Conservation (phyloP, 2,113 vertebrate species). For the Melanotaenia duboulayi region DNA sequence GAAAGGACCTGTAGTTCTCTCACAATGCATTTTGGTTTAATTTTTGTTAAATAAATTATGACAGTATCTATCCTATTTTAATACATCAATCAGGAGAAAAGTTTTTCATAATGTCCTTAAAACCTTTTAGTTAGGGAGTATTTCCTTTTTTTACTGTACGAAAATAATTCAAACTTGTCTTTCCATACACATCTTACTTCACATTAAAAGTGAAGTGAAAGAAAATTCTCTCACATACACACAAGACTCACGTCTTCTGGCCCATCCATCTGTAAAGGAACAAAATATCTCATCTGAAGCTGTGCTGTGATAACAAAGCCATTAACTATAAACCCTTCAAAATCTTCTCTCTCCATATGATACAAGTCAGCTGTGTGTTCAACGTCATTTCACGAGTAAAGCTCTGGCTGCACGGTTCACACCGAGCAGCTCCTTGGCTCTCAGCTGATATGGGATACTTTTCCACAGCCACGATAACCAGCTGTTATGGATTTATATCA, state of each 20-base stretch:
- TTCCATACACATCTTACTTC: neutral
- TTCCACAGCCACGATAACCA: constrained; percentile 34
- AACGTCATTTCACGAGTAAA: constrained; percentile 24
- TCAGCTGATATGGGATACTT: constrained; percentile 10
- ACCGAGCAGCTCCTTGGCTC: constrained; percentile 29
- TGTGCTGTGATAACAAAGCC: constrained; percentile 42
- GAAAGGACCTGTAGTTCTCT: too few relatives aligned
- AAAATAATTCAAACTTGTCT: neutral
- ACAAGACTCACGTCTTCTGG: neutral
- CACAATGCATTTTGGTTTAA: too few relatives aligned
- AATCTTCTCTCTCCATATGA: constrained; percentile 24
- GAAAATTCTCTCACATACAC: neutral
- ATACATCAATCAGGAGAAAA: too few relatives aligned
- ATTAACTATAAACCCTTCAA: constrained; percentile 40
- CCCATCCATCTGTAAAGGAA: constrained; percentile 21
- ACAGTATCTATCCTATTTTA: too few relatives aligned
- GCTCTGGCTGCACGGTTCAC: constrained; percentile 17
- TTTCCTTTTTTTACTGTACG: neutral
- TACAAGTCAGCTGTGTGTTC: constrained; percentile 39
- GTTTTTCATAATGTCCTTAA: neutral
- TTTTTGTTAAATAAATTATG: too few relatives aligned
- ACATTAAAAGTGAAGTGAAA: constrained; percentile 13
- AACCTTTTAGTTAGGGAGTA: neutral
- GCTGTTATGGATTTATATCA: constrained; percentile 54
- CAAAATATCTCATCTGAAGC: constrained; percentile 29